Percentiles rank a stretch among this genome's conserved stretches.
Evolutionary conservation across 2,888 invertebrate species (phyloP).

Genomic region (Melieria picta): DNA sequence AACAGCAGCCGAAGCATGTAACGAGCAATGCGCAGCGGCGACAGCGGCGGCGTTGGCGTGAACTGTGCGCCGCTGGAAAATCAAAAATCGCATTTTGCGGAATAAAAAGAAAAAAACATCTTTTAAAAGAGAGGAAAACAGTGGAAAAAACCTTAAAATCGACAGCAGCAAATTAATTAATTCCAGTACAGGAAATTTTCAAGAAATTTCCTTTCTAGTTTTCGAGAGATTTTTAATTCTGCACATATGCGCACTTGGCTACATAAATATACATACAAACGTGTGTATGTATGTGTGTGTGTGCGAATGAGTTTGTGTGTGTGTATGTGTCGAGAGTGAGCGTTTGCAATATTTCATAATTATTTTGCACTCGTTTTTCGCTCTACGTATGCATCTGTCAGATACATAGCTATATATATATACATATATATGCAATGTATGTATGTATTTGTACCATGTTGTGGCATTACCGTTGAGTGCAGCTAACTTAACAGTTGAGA

Average conservation of each 20-base stretch:
- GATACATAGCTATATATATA: not conserved
- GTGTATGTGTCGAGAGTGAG: too few species aligned
- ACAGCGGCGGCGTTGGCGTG: conserved; percentile 23
- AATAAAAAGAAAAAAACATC: conserved; percentile 14
- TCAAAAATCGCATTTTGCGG: conserved; percentile 45
- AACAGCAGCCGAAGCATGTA: conserved; percentile 56
- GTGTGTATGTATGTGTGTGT: not conserved
- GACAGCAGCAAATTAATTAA: conserved; percentile 55
- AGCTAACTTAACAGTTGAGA: conserved; percentile 60
- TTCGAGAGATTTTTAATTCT: conserved; percentile 20
- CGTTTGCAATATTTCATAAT: not conserved
- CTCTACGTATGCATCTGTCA: not conserved
- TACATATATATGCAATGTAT: not conserved
- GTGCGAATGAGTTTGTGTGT: too few species aligned
- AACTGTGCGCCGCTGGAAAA: conserved; percentile 36
- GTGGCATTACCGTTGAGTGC: conserved; percentile 23
- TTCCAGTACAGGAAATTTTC: conserved; percentile 57
- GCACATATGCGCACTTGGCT: not conserved
- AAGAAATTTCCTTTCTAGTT: conserved; percentile 52
- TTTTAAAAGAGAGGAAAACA: not conserved
- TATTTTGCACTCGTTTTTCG: not conserved
- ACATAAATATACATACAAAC: not conserved
- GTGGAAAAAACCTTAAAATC: not conserved
- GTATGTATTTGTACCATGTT: not conserved
- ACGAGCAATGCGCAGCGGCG: conserved; percentile 51